Base-by-base conservation (phyloP, 2,797 vertebrate genomes). In the Liparis tanakae region DNA sequence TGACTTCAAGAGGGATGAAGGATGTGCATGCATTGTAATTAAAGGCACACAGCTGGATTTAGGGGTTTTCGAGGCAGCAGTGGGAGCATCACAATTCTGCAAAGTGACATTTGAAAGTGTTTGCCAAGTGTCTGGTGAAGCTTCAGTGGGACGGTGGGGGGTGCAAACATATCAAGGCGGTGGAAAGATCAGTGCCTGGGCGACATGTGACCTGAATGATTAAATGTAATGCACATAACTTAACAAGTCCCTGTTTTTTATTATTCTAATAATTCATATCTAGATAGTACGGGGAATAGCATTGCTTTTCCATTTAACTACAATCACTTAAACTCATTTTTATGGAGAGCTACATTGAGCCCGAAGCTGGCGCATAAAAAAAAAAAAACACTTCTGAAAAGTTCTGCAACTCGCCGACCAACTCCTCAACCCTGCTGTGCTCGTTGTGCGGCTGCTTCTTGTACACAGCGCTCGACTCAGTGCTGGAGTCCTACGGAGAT, bases 21-120 rank as follows among this genome's bases (percentile, higher is more conserved):
- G 53, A n/a, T 54, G 36, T 53, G 18, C 36, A 58, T 10, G 30
- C 55, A 22, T 36, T 53, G n/a, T 20, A 36, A 70, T 46, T 51
- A 67, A 37, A 69, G 18, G 56, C 56, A 75, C 66, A 71, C 54
- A 79, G 43, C 77, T 63, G 54, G 61, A 80, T 59, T 43, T 67
- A 50, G 57, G 65, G 58, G 74, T 67, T 74, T 69, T 51, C 54
- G 20, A 50, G 66, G 70, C 67, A 74, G 62, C 69, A 30, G 59
- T 57, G 69, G 77, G 70, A 81, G 60, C 61, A 74, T 54, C 36
- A 72, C 67, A 80, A 80, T 72, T 82, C 74, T 70, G 79, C 73
- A 53, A 53, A 56, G 43, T 90, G 91, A 89, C 89, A 89, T 91
- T 89, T 91, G 58, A 87, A 77, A 58, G 46, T 81, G 82, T 88